These are phyloP conservation scores for Pagrus major DNA, from an alignment of 2,113 vertebrate genomes.

Conservation along the genomic window DNA sequence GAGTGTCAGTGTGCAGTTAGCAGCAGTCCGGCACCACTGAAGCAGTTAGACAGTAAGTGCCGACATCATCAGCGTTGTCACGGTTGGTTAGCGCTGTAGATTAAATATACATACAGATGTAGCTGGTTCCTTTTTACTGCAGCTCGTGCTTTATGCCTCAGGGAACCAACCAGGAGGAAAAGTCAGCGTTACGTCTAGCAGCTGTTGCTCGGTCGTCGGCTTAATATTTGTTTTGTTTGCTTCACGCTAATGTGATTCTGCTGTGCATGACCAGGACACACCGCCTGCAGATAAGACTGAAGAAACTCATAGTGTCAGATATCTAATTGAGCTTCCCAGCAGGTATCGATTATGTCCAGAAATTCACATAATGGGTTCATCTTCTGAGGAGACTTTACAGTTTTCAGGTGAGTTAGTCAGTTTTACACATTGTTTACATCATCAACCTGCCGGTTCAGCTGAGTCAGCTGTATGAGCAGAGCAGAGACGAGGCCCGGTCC, in stretches of 20 bases:
- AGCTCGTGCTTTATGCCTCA: background rate
- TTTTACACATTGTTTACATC: too few relatives aligned
- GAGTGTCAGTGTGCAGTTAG: background rate
- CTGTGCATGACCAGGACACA: background rate
- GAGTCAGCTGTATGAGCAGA: too few relatives aligned
- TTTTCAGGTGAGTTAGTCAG: too few relatives aligned
- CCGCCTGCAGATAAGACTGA: background rate
- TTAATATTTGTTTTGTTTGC: background rate
- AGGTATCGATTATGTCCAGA: too few relatives aligned
- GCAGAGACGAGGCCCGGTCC: too few relatives aligned
- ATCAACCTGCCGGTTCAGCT: too few relatives aligned
- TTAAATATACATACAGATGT: conserved; percentile 36
- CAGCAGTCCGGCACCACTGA: background rate
- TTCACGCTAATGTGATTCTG: background rate
- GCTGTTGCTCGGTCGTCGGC: background rate
- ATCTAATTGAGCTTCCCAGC: too few relatives aligned
- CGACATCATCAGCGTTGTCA: conserved; percentile 16
- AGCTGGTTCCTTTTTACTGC: conserved; percentile 4
- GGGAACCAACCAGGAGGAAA: background rate
- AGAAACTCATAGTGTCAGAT: too few relatives aligned
- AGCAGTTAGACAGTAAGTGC: conserved; percentile 12
- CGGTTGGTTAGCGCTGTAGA: conserved; percentile 41
- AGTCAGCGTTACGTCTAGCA: background rate
- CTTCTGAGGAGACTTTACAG: too few relatives aligned
- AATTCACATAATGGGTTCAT: too few relatives aligned